Conservation (phyloP, 1,140 invertebrate species). For the Tyrophagus putrescentiae region DNA sequence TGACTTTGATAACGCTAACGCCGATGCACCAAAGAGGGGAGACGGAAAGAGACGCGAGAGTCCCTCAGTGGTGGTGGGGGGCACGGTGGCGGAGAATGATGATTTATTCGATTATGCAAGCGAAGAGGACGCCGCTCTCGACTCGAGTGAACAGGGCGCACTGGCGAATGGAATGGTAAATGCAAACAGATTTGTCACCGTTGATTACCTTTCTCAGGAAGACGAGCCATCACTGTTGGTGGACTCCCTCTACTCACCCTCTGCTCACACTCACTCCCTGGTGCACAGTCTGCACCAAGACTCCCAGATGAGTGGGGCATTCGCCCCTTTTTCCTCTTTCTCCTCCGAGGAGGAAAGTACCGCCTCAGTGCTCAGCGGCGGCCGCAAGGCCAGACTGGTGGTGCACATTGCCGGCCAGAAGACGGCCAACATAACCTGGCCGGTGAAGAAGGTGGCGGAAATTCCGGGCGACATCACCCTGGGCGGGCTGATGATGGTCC, state of each 20-base stretch:
- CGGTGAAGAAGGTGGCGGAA: constrained; percentile 64
- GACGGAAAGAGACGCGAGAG: too few relatives aligned
- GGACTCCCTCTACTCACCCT: too few relatives aligned
- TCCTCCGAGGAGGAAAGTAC: not conserved
- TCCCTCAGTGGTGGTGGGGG: too few relatives aligned
- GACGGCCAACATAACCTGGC: constrained; percentile 38
- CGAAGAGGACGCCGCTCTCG: not conserved
- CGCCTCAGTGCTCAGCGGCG: not conserved
- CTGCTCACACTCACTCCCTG: too few relatives aligned
- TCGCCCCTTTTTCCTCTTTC: too few relatives aligned
- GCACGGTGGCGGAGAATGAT: not conserved
- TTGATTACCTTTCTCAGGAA: not conserved
- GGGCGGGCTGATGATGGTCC: constrained; percentile 87
- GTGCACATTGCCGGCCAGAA: not conserved
- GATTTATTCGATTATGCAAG: not conserved
- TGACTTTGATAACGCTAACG: not conserved
- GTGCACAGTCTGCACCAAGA: too few relatives aligned
- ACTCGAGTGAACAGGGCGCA: not conserved
- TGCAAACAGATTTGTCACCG: not conserved
- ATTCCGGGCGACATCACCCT: constrained; percentile 61
- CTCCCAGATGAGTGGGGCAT: too few relatives aligned
- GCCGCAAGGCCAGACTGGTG: not conserved
- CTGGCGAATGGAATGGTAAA: not conserved
- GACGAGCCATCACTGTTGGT: not conserved
- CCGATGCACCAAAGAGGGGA: too few relatives aligned